Percentiles rank a stretch among this genome's conserved stretches.
Conservation (phyloP, 2,797 vertebrate genomes). For the Graptemys geographica region DNA sequence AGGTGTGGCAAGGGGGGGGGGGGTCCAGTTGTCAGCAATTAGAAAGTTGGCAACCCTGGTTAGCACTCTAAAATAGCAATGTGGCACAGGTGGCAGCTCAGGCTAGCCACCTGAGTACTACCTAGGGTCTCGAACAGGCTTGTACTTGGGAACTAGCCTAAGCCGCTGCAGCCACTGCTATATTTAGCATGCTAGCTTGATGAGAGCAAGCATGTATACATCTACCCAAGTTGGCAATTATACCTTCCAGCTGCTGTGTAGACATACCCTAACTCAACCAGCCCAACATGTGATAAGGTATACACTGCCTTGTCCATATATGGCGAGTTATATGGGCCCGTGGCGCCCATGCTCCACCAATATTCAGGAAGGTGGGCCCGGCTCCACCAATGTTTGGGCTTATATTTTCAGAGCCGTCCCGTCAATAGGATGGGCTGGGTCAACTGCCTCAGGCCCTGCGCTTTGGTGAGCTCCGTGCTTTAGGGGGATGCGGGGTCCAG, state of each 20-base stretch:
- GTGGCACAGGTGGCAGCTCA: not conserved
- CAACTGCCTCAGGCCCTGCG: no score
- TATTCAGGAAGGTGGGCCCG: no score
- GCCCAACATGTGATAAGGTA: not conserved
- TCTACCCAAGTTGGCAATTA: not conserved
- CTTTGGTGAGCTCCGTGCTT: no score
- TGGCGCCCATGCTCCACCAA: no score
- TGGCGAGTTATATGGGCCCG: no score
- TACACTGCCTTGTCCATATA: not conserved
- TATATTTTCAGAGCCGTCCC: no score
- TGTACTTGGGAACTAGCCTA: not conserved
- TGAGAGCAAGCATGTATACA: not conserved
- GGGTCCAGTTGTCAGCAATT: no score
- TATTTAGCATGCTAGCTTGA: not conserved
- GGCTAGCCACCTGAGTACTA: not conserved
- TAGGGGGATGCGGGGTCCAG: no score
- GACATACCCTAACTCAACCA: not conserved
- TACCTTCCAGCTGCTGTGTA: not conserved
- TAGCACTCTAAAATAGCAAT: not conserved
- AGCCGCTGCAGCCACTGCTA: not conserved
- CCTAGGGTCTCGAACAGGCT: not conserved
- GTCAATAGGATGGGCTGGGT: no score
- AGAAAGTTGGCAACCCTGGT: no score
- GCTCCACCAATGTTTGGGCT: no score
- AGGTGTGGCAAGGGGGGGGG: no score